Percentiles rank a stretch among this genome's conserved stretches.
phyloP scores from a whole-genome alignment of 2,113 vertebrate genomes.

The Tylochromis polylepis region DNA sequence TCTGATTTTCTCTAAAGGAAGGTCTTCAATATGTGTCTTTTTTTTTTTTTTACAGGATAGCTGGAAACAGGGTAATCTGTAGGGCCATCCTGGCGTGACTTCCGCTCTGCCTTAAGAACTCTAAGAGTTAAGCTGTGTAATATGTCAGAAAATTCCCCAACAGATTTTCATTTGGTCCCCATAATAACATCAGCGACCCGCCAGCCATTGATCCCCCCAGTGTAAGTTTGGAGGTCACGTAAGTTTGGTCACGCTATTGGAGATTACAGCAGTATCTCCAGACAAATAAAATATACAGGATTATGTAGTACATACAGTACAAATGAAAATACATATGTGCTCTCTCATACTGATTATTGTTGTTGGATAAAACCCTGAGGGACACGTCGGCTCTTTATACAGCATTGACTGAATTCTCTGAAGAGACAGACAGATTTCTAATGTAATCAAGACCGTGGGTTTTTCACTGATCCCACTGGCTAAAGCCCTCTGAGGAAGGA shows the following conservation, averaged over 20 bases:
- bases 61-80: background rate
- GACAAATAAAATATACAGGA: background rate
- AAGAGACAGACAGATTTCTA: background rate
- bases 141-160: conserved; percentile 12
- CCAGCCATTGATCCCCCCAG: conserved; percentile 13
- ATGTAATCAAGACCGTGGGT: background rate
- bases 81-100: background rate
- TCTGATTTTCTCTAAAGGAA: background rate
- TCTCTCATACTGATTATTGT: background rate
- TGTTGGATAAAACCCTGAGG: background rate
- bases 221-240: background rate
- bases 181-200: background rate
- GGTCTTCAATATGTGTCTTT: background rate
- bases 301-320: background rate
- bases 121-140: conserved; percentile 12
- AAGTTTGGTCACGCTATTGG: background rate
- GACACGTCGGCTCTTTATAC: background rate
- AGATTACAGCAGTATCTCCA: conserved; percentile 14
- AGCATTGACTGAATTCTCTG: background rate
- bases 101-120: background rate
- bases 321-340: conserved; percentile 26
- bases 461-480: background rate
- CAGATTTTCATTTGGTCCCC: conserved; percentile 6
- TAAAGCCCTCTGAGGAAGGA: background rate
- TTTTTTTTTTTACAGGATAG: background rate